Evolutionary conservation across 2,113 vertebrate species (phyloP).

Genomic region (Phyllostomus hastatus): DNA sequence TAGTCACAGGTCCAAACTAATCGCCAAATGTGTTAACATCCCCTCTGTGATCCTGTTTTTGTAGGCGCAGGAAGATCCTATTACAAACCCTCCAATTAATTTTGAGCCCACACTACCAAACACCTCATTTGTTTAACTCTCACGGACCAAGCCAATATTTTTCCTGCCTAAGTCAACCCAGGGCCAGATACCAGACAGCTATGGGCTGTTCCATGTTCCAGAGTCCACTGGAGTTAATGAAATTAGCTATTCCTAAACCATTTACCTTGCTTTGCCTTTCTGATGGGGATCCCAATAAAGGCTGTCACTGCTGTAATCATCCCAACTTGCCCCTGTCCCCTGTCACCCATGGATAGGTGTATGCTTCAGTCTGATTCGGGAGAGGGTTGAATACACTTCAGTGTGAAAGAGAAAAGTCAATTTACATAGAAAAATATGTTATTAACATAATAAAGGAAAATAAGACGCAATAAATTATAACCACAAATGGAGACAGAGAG

Average conservation of each 20-base stretch:
- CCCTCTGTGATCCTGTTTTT: neutral
- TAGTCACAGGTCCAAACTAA: neutral
- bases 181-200: neutral
- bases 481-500: neutral
- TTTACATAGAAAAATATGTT: neutral
- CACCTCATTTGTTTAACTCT: neutral
- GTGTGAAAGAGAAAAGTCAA: neutral
- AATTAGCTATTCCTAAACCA: fast-evolving
- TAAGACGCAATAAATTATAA: neutral
- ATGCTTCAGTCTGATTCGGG: neutral
- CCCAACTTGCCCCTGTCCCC: neutral
- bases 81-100: neutral
- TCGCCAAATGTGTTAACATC: neutral
- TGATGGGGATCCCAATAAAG: neutral
- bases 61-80: neutral
- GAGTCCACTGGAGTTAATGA: neutral
- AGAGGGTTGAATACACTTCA: neutral
- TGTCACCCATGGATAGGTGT: too few species aligned
- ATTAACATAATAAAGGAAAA: neutral
- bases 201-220: neutral
- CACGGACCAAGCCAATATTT: neutral
- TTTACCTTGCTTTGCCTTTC: neutral
- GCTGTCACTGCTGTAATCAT: neutral
- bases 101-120: neutral
- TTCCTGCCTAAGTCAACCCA: neutral